These are phyloP conservation scores for Ectobius pallidus DNA, from an alignment of 2,888 invertebrate species.

Conservation along the genomic window DNA sequence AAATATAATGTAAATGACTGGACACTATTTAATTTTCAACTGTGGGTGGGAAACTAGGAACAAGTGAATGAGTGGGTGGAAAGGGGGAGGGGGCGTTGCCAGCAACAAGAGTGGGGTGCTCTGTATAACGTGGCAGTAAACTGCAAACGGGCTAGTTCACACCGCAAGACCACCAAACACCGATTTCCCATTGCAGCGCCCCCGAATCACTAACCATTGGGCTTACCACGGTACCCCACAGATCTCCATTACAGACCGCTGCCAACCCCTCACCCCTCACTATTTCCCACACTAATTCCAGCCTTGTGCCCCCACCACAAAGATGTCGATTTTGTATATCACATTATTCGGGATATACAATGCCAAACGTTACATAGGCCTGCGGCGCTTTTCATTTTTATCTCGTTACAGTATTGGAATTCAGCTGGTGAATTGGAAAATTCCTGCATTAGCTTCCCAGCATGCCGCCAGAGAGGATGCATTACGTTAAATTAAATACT, in stretches of 20 bases:
- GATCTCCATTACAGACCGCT: constrained; percentile 21
- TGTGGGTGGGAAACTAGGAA: not conserved
- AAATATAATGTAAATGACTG: not conserved
- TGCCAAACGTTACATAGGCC: not conserved
- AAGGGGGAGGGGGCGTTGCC: not conserved
- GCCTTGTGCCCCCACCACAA: not conserved
- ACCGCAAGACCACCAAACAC: constrained; percentile 32
- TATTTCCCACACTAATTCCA: constrained; percentile 8
- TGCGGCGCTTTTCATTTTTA: not conserved
- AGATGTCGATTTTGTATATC: not conserved
- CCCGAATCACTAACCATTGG: constrained; percentile 21
- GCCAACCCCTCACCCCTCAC: not conserved
- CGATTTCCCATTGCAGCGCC: constrained; percentile 32
- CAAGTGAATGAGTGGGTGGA: too few species aligned
- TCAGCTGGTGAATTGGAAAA: too few species aligned
- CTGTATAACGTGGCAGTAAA: not conserved
- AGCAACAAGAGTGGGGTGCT: not conserved
- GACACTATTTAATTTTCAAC: constrained; percentile 15
- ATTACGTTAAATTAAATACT: too few species aligned
- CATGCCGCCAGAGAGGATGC: too few species aligned
- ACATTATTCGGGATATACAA: not conserved
- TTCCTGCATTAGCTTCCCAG: too few species aligned
- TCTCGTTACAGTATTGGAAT: too few species aligned
- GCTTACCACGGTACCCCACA: constrained; percentile 13
- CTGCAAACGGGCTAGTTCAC: constrained; percentile 16